Base-by-base conservation (phyloP, 2,113 vertebrate genomes). In the Notarius lentiginosus region DNA sequence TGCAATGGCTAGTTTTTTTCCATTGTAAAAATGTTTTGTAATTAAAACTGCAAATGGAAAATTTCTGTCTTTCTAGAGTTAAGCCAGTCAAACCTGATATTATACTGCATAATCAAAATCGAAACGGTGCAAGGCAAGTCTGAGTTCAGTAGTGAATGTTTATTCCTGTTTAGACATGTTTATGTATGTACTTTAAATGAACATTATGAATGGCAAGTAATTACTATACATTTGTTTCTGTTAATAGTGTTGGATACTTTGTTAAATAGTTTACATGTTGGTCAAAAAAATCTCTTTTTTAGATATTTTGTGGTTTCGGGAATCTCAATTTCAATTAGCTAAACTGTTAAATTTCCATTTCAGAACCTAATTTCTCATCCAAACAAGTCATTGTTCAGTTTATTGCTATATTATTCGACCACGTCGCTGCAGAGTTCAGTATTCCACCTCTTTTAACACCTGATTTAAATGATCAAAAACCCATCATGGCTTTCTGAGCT, bases 101-200 rank as follows among this genome's bases (percentile, higher is more conserved):
- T 51, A 60, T 18, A 41, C 41, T 41, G 41, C 41, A 60, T 34
- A 51, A 75, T 30, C 7, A 24, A 56, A 82, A 41, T 2, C 56
- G 49, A 68, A 79, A 34, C 51, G 9, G 2, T 61, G 63, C n/a
- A 58, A 58, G 55, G 27, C 55, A 58, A 30, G 49, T 58, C 72
- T 75, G 41, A 51, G 47, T 79, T 58, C 7, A 30, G 27, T 79
- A 34, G 55, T 20, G 17, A 7, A 0, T 61, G 79, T 81, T 61
- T 81, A 61, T 34, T 81, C 30, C 56, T 61, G 79, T 81, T 81
- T 81, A 61, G 79, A 47, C 49, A 58, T 47, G 34, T 61, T 47
- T 61, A 61, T 27, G 51, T 80, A 22, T 80, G 79, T 80, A 80
- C 18, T 81, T 61, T 20, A 81, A 24, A 81, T 41, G 0, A 47